A percentile compares a stretch with the other conserved stretches of the same genome.
Evolutionary conservation across 2,113 vertebrate genomes (phyloP).

Genomic region (Xiphophorus hellerii): DNA sequence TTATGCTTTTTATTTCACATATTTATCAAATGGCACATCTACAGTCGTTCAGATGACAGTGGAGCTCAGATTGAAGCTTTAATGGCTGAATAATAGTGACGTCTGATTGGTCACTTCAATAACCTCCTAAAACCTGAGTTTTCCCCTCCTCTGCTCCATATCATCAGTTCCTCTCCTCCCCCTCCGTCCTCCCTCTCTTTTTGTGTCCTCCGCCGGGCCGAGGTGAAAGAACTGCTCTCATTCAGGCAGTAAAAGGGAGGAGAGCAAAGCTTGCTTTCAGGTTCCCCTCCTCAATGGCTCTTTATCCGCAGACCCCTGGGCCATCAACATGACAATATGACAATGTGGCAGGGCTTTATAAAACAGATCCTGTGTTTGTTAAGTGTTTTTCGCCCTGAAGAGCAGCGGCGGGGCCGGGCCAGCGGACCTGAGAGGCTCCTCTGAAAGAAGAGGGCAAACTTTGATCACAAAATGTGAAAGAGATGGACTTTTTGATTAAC

Average conservation of each 20-base stretch:
- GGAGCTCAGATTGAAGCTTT: neutral
- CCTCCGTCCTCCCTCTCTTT: slow-evolving; percentile 37
- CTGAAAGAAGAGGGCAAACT: slow-evolving; percentile 65
- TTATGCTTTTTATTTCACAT: too few species aligned
- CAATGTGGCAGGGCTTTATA: slow-evolving; percentile 70
- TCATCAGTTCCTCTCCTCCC: slow-evolving; percentile 37
- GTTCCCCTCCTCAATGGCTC: slow-evolving; percentile 64
- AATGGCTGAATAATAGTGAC: neutral
- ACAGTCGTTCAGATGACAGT: too few species aligned
- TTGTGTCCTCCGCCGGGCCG: slow-evolving; percentile 33
- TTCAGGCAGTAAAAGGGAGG: slow-evolving; percentile 47
- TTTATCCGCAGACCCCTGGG: slow-evolving; percentile 70
- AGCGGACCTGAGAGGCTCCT: slow-evolving; percentile 50
- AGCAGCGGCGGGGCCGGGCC: slow-evolving; percentile 53
- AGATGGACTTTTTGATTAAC: slow-evolving; percentile 67
- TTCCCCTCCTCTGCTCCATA: slow-evolving; percentile 23
- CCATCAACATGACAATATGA: slow-evolving; percentile 82
- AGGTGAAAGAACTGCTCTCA: slow-evolving; percentile 60
- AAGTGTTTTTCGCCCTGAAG: slow-evolving; percentile 72
- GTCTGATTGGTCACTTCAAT: neutral
- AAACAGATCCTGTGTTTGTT: slow-evolving; percentile 82
- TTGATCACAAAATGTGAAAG: slow-evolving; percentile 70
- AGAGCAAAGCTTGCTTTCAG: slow-evolving; percentile 48
- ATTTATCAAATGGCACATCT: neutral
- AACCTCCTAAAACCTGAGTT: slow-evolving; percentile 4